Base-by-base conservation (phyloP, 2,797 vertebrate genomes). In the Urosaurus nigricauda region DNA sequence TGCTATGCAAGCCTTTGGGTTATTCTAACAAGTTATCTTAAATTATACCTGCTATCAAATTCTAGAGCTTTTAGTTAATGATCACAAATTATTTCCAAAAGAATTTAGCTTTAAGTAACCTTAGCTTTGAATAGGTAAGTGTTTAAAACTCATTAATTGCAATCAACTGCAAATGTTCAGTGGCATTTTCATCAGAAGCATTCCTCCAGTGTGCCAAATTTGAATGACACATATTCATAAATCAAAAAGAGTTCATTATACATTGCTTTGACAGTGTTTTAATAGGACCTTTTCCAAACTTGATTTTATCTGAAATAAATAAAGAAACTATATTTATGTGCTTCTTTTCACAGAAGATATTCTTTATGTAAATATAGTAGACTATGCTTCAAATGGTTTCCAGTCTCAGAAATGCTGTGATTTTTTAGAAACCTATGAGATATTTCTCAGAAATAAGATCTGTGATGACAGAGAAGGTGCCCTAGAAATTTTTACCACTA, bases 331-430 rank as follows among this genome's bases (percentile, higher is more conserved):
- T 68, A 29, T 68, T 56, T 32, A 40, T 65, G 2, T 83, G 0
- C 73, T 92, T 84, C 68, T 37, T 83, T 83, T 21, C 83, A n/a
- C 6, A 65, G 43, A 60, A 88, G 83, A 14, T 77, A 4, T 58
- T 92, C 0, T 0, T 87, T 51, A 37, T 84, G 29, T 1, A 4
- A 5, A 87, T 51, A 56, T 89, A 92, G 70, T 16, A 37, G 75
- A 35, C 32, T 58, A 58, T 29, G 13, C 40, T 29, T 70, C 26
- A 70, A 77, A 77, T 29, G 4, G 19, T 79, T 68, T 86, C 43
- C 32, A 56, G 24, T 78, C 74, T 68, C 40, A 68, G 12, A 43
- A 78, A 60, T 4, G 21, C 35, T 40, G 5, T 47, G 40, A n/a
- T 86, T 65, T n/a, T 68, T 63, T 81, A 40, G 35, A 63, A 24